Evolutionary conservation across 2,888 invertebrate genomes (phyloP).

Genomic region (Mellilla xanthometata): DNA sequence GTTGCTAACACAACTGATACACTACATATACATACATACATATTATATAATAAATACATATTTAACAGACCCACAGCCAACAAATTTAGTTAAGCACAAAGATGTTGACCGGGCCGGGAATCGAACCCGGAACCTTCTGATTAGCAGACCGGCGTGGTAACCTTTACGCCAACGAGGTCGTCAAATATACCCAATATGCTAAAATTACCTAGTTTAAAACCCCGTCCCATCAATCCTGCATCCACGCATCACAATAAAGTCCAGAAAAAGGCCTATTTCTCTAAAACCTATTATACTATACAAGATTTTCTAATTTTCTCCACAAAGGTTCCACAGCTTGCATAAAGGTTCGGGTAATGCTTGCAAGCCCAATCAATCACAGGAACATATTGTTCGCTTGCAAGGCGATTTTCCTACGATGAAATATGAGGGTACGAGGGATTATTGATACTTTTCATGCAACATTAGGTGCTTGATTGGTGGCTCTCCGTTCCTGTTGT

Average conservation of each 20-base stretch:
- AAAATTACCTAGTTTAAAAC: no score
- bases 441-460: constrained; percentile 62
- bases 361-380: constrained; percentile 56
- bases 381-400: constrained; percentile 59
- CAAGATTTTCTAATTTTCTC: constrained; percentile 31
- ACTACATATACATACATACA: no score
- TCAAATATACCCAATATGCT: no score
- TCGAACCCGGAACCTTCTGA: no score
- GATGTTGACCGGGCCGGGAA: no score
- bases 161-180: no score
- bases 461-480: constrained; percentile 60
- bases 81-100: no score
- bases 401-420: constrained; percentile 51
- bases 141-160: no score
- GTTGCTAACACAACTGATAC: no score
- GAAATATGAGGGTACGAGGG: constrained; percentile 51
- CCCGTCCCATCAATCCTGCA: no score
- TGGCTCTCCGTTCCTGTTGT: constrained; percentile 28
- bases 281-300: constrained; percentile 19
- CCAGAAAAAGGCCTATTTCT: constrained; percentile 13
- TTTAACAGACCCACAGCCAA: no score
- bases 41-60: no score
- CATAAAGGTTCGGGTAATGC: constrained; percentile 35
- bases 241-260: neutral
- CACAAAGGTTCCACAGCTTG: constrained; percentile 28